These are phyloP conservation scores for Thunnus thynnus DNA, from an alignment of 2,113 vertebrate species.

Conservation along the genomic window DNA sequence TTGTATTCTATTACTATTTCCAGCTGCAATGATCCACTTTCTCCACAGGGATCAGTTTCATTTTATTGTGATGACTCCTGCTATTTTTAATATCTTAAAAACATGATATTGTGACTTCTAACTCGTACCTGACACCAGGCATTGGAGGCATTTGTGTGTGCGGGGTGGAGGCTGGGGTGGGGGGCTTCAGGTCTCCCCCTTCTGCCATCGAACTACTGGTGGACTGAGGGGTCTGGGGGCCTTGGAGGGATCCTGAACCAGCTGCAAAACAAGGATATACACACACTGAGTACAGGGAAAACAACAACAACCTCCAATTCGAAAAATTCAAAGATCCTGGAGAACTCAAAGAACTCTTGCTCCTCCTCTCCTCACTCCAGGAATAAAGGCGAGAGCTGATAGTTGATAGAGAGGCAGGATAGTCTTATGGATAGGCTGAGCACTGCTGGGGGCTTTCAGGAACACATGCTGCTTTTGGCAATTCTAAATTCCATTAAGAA, in stretches of 20 bases:
- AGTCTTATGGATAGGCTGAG: conserved; percentile 29
- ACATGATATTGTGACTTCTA: not conserved
- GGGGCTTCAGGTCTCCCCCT: conserved; percentile 97
- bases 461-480: conserved; percentile 65
- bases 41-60: conserved; percentile 6
- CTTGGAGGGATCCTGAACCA: conserved; percentile 98
- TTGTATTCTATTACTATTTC: conserved; percentile 8
- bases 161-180: conserved; percentile 97
- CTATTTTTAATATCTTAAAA: conserved; percentile 14
- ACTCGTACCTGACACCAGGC: conserved; percentile 92
- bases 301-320: not conserved
- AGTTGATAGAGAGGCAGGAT: conserved; percentile 34
- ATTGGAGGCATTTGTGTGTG: conserved; percentile 96
- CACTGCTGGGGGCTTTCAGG: conserved; percentile 53
- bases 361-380: not conserved
- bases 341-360: conserved; percentile 28
- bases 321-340: conserved; percentile 2
- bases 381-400: conserved; percentile 37
- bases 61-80: conserved; percentile 3
- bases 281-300: conserved; percentile 2
- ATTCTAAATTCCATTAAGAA: conserved; percentile 74
- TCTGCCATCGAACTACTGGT: conserved; percentile 99
- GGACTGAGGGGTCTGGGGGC: conserved; percentile 98
- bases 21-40: not conserved
- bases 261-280: conserved; percentile 82